phyloP scores from a whole-genome alignment of 2,888 invertebrate species.

The Drosophila antonietae region DNA sequence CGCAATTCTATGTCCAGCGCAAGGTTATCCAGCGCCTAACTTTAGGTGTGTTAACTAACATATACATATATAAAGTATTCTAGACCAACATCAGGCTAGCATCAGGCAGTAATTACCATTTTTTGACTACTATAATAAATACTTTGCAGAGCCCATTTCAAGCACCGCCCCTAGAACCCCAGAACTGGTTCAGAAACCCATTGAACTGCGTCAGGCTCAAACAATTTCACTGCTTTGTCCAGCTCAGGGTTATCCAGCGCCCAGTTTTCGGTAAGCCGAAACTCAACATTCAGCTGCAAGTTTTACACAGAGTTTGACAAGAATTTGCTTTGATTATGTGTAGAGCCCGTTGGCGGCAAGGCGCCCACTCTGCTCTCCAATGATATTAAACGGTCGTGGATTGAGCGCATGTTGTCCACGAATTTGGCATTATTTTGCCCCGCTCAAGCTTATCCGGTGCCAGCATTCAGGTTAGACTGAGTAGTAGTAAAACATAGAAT shows the following conservation, averaged over 20 bases:
- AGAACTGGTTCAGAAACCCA: conserved; percentile 82
- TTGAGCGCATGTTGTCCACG: conserved; percentile 87
- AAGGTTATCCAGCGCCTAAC: conserved; percentile 89
- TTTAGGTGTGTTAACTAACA: conserved; percentile 86
- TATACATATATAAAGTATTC: background rate
- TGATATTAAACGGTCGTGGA: conserved; percentile 86
- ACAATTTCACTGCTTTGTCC: conserved; percentile 87
- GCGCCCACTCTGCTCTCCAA: conserved; percentile 86
- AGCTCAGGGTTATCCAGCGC: conserved; percentile 91
- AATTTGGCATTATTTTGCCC: conserved; percentile 90
- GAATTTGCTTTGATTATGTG: background rate
- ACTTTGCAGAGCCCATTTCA: conserved; percentile 55
- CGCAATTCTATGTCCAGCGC: conserved; percentile 90
- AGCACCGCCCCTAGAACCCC: conserved; percentile 86
- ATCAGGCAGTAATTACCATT: background rate
- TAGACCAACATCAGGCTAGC: conserved; percentile 51
- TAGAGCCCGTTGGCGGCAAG: conserved; percentile 81
- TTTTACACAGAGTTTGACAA: background rate
- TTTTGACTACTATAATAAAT: background rate
- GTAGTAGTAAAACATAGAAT: background rate
- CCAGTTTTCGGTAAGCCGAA: conserved; percentile 87
- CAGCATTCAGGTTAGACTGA: conserved; percentile 86
- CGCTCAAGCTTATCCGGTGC: conserved; percentile 91
- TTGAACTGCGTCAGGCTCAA: conserved; percentile 68
- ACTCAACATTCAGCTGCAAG: conserved; percentile 75